Evolutionary conservation across 2,113 vertebrate species (phyloP), one percentile per base, ranked within the genome.

Genomic region (Rhinoderma darwinii): DNA sequence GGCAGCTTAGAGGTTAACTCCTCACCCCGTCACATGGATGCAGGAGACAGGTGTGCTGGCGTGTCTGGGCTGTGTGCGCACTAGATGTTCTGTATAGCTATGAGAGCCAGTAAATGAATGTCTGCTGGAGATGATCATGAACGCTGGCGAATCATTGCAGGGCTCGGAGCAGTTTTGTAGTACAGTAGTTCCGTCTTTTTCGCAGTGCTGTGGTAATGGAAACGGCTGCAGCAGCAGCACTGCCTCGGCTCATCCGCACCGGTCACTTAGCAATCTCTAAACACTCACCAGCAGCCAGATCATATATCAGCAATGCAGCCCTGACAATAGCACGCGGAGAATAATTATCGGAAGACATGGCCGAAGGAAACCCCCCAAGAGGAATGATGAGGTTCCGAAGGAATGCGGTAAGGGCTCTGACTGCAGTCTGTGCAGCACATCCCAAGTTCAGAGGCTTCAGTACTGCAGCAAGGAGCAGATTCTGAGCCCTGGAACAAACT

Each of bases 391-490:
- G 94, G 93, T 94, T 93, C 74, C 93, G 92, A 88, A 94, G 95
- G 92, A 93, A 91, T 93, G 94, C 96, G 96, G 97, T 98, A 97
- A 98, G 91, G 88, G 79, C 85, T 88, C 88, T 89, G 89, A 88
- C 88, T 80, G n/a, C 56, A 12, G 90, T 90, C 79, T 84, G 88
- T 93, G 92, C 92, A 92, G 89, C 90, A 70, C 89, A 37, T 82
- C 80, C 75, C 89, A 95, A 96, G 93, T 95, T 96, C 91, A 88
- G 90, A 88, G 88, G 90, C 91, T 88, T 84, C 41, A 86, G 90
- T 94, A 94, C 93, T 91, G 95, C 93, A 92, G 89, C 89, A 85
- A 18, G 76, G 27, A 75, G 51, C 77, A 5, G 20, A 27, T 32
- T 54, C 85, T 4, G 61, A 72, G 84, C 77, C 88, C 61, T 41